Evolutionary conservation across 2,113 vertebrate species (phyloP), one percentile per base, ranked within the genome.

Genomic region (Stegastes partitus): DNA sequence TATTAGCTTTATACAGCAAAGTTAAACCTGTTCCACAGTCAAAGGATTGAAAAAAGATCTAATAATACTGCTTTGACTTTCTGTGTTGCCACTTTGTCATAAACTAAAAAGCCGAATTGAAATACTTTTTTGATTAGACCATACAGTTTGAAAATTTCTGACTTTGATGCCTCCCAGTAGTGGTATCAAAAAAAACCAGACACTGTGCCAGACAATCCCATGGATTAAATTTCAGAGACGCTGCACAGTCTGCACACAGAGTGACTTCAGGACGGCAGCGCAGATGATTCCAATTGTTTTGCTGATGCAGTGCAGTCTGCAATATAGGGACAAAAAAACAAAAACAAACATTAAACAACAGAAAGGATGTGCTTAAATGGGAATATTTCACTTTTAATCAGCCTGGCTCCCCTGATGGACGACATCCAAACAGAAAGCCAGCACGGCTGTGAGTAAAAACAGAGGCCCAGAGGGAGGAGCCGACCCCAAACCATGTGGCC

Each of bases 401-500:
- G 62, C 49, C 25, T n/a, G 28, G 15, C 45, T 79, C 56, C 22
- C 16, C 68, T 69, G 74, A 87, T 50, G 50, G 71, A 50, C 18
- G 51, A 70, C 77, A 83, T 86, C 75, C 74, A 68, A 74, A 73
- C 82, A 90, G 91, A 87, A 85, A 91, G 1, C 49, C 66, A 74
- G 63, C 69, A 21, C 62, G 63, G 67, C 79, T 73, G 76, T 71
- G 81, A 85, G 79, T 77, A 73, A 86, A 89, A 86, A 58, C 79
- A 86, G 39, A 28, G 51, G 86, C 76, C 56, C 37, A 58, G 76
- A 61, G 78, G 77, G 70, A 79, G 87, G 68, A 74, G 42, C 68
- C 28, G 70, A 87, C 84, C 88, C 47, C 76, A 70, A 66, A 87
- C 74, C 78, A 83, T 89, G 90, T 79, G 88, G 84, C 77, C 85